Percentiles rank a stretch among this genome's conserved stretches.
Evolutionary conservation across 1,140 invertebrate species (phyloP).

Genomic region (Ceratosolen fusciceps): DNA sequence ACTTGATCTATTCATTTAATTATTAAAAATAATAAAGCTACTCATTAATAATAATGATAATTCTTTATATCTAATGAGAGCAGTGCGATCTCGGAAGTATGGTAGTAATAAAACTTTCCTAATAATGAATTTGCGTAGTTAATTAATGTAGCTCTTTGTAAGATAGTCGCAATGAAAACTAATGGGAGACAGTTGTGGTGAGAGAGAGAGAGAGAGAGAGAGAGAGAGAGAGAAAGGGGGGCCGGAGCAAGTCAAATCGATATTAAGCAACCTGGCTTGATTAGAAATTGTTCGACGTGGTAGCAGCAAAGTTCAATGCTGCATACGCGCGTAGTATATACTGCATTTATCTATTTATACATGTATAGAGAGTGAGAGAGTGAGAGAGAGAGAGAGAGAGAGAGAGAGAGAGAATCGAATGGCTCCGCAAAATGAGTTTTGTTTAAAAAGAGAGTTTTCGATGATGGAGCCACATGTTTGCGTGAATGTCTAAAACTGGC

Average conservation of each 20-base stretch:
- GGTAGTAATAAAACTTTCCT: neutral
- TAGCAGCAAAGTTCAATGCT: slow-evolving; percentile 4
- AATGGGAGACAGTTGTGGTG: neutral
- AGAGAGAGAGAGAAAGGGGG: neutral
- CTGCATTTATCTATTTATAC: too few species aligned
- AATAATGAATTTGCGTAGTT: neutral
- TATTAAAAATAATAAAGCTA: too few species aligned
- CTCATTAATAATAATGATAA: too few species aligned
- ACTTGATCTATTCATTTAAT: too few species aligned
- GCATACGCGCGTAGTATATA: too few species aligned
- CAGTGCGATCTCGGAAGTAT: too few species aligned
- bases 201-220: neutral
- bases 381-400: neutral
- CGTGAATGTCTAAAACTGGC: slow-evolving; percentile 19
- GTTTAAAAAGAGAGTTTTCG: slow-evolving; percentile 29
- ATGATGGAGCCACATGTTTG: neutral
- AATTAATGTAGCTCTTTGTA: neutral
- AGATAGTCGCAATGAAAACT: slow-evolving; percentile 4
- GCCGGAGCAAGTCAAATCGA: too few species aligned
- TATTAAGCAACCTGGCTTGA: slow-evolving; percentile 32
- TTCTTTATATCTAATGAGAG: too few species aligned
- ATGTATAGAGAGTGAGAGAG: neutral
- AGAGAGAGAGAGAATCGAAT: too few species aligned
- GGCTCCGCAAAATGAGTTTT: slow-evolving; percentile 20
- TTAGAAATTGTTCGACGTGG: slow-evolving; percentile 35